These are phyloP conservation scores for Liopterus haemorrhoidalis DNA, from an alignment of 2,888 invertebrate species.

Conservation along the genomic window DNA sequence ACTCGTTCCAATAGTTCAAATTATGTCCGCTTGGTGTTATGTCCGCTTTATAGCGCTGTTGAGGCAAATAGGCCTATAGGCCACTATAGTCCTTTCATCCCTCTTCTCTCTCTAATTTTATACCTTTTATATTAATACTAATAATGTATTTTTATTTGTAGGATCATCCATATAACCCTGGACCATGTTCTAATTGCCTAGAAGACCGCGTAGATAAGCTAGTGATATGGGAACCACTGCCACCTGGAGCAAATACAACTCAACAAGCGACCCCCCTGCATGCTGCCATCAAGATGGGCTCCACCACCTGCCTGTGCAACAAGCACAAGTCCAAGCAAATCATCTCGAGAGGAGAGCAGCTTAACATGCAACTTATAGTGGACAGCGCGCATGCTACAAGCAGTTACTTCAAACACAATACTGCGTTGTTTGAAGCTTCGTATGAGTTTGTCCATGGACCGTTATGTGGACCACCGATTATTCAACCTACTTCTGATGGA, in stretches of 20 bases:
- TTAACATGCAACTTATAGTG: conserved; percentile 75
- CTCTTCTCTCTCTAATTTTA: background rate
- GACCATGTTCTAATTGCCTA: conserved; percentile 78
- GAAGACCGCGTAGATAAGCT: conserved; percentile 81
- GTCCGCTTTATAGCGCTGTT: too few relatives aligned
- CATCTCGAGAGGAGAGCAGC: conserved; percentile 72
- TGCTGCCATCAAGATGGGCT: conserved; percentile 60
- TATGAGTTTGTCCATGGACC: conserved; percentile 89
- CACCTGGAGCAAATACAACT: conserved; percentile 43
- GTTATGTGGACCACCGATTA: conserved; percentile 74
- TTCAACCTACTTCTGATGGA: conserved; percentile 75
- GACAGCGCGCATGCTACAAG: conserved; percentile 80
- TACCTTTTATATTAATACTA: background rate
- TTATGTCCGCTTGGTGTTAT: too few relatives aligned
- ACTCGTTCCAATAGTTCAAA: too few relatives aligned
- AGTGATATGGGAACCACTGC: conserved; percentile 68
- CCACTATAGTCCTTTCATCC: too few relatives aligned
- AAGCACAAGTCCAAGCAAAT: conserved; percentile 57
- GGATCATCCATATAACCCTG: conserved; percentile 72
- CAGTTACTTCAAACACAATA: conserved; percentile 81
- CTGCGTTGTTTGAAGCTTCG: conserved; percentile 76
- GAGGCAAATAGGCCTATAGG: too few relatives aligned
- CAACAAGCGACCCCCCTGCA: conserved; percentile 51
- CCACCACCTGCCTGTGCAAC: conserved; percentile 70
- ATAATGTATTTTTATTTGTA: conserved; percentile 36